Percentiles rank a stretch among this genome's conserved stretches.
Evolutionary conservation across 2,113 vertebrate species (phyloP).

Genomic region (Melospiza georgiana): DNA sequence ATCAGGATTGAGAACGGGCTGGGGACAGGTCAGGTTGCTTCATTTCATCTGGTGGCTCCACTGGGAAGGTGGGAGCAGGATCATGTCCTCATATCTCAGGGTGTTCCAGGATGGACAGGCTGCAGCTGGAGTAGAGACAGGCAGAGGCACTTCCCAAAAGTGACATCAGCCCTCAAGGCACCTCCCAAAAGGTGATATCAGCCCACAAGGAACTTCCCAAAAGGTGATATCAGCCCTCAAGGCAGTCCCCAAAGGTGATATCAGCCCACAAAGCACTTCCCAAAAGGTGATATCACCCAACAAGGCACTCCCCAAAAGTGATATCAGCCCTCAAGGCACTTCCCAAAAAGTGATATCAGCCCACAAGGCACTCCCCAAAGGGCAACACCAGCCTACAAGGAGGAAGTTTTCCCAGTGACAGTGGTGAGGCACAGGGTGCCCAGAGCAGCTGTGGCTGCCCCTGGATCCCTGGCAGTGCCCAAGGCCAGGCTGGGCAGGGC

Average conservation of each 20-base stretch:
- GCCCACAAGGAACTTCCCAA: no score
- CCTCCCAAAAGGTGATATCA: background rate
- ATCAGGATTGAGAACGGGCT: background rate
- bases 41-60: background rate
- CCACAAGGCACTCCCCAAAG: no score
- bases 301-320: background rate
- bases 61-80: background rate
- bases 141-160: background rate
- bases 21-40: background rate
- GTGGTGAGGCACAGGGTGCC: background rate
- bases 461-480: no score
- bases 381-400: background rate
- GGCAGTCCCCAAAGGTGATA: background rate
- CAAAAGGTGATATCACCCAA: background rate
- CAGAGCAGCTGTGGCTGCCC: background rate
- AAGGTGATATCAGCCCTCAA: no score
- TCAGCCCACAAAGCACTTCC: background rate
- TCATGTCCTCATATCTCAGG: fast-evolving
- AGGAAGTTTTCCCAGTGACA: background rate
- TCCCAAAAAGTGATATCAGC: no score
- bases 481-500: no score
- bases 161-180: background rate
- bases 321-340: background rate
- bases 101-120: fast-evolving
- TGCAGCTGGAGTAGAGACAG: background rate